Percentiles rank a stretch among this genome's conserved stretches.
Conservation (phyloP, 2,113 vertebrate genomes). For the Rattus norvegicus region GRCr8 NC_086031.1:91933001-91933500, state of each 20-base stretch:
- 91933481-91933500: too few species aligned
- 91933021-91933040: not conserved
- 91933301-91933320: not conserved
- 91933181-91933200: not conserved
- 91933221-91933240: not conserved
- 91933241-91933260: not conserved
- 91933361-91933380: not conserved
- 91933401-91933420: not conserved
- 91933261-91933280: not conserved
- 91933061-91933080: not conserved
- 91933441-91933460: not conserved
- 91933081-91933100: not conserved
- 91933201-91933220: not conserved
- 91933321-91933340: not conserved
- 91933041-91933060: not conserved
- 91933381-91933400: not conserved
- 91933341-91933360: not conserved
- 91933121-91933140: not conserved
- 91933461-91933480: not conserved
- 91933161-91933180: not conserved
- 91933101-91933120: not conserved
- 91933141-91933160: not conserved
- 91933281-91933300: not conserved
- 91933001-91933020: not conserved
- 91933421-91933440: constrained; percentile 25